phyloP scores from a whole-genome alignment of 2,888 invertebrate species.

The Tenthredo notha region DNA sequence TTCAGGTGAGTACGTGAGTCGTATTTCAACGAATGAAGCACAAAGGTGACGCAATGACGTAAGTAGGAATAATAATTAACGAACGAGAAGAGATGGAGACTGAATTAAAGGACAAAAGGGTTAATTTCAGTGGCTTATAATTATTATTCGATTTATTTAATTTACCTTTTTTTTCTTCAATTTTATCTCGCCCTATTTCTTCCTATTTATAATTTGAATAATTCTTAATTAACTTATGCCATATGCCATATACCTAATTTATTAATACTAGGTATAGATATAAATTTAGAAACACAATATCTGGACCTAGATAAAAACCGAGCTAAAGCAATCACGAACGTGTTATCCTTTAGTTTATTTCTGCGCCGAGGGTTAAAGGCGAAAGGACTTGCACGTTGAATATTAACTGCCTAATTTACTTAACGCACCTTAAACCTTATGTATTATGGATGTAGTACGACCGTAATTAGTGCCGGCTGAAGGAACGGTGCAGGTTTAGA shows the following conservation, averaged over 20 bases:
- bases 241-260: too few species aligned
- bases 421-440: slow-evolving; percentile 44
- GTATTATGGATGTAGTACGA: slow-evolving; percentile 19
- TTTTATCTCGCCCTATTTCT: neutral
- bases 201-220: neutral
- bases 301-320: neutral
- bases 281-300: neutral
- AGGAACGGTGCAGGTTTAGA: neutral
- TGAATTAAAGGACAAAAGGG: neutral
- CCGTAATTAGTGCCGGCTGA: neutral
- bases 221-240: neutral
- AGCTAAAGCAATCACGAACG: slow-evolving; percentile 19
- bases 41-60: slow-evolving; percentile 50
- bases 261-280: too few species aligned
- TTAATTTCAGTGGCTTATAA: neutral
- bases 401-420: slow-evolving; percentile 48
- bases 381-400: slow-evolving; percentile 26
- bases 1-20: slow-evolving; percentile 41
- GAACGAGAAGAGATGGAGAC: neutral
- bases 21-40: slow-evolving; percentile 41
- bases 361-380: neutral
- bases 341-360: slow-evolving; percentile 30
- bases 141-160: neutral
- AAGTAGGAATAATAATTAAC: slow-evolving; percentile 13
- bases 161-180: neutral